Evolutionary conservation across 2,113 vertebrate genomes (phyloP), one percentile per base, ranked within the genome.

Genomic region (Speoplatyrhinus poulsoni): DNA sequence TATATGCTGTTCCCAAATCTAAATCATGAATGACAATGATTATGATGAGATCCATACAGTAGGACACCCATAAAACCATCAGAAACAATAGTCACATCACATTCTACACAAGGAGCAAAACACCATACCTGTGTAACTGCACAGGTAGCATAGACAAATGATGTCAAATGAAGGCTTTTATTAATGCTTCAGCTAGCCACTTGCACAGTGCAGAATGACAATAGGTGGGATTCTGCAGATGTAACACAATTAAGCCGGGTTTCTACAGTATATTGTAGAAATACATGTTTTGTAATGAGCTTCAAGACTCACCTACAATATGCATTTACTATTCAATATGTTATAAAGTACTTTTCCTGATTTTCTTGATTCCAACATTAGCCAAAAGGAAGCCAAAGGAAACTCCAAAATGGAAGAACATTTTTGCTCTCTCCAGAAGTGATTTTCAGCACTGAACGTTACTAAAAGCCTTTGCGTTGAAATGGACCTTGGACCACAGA

Each of bases 391-490:
- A 46, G 53, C 52, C 16, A 10, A 5, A 36, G 13, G 16, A 49
- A 72, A 65, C 50, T 71, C 17, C 54, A 0, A 7, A 62, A 36
- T 46, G 19, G 15, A 52, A 15, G 4, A 6, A 6, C 4, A 41
- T 41, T 41, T 41, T 41, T 8, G 36, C 4, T 41, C 36, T 41
- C 5, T 41, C 36, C 7, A 41, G 36, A 12, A 55, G 17, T 49
- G 5, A 70, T 75, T 80, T 78, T 62, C 76, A 77, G 76, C 50
- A 32, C 46, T 60, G 13, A 82, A 77, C 83, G 87, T 86, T 82
- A 82, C 69, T 87, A 87, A 90, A 91, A 88, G 85, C 79, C 81
- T 83, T 76, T 12, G 32, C 41, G 36, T 55, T 33, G 33, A 19
- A 16, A 68, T 58, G 54, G 48, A 62, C 32, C 26, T 48, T 41